Evolutionary conservation across 2,797 vertebrate genomes (phyloP), one percentile per base, ranked within the genome.

Genomic region (Halcyon smyrnensis): DNA sequence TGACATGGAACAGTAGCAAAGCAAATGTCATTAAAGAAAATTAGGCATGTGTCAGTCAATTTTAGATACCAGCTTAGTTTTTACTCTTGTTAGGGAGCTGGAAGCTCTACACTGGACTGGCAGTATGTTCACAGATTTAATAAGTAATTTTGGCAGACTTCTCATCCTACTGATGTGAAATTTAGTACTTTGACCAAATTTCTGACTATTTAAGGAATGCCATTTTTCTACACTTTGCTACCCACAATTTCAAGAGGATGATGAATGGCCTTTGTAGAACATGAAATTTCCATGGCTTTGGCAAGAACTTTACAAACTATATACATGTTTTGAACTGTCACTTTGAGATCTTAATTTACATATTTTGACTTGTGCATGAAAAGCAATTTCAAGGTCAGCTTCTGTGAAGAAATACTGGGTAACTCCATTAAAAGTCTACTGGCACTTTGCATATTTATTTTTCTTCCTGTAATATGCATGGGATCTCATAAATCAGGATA

Each of bases 301-400:
- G 91, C 95, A 95, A 97, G 96, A 97, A 97, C 95, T 97, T 95
- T 97, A 98, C 94, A 94, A 84, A 89, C 91, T 85, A 92, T 82
- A 78, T 83, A 96, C 84, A 93, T 90, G 94, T 97, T 97, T 97
- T 63, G 93, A 97, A 97, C 94, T 95, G 93, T 95, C 96, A 97
- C 95, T 98, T 89, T 93, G 97, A 97, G 97, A 96, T 97, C 95
- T 95, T 95, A 96, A 98, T 98, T 98, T 98, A 96, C 98, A 98
- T 98, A 98, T 96, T 98, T 98, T 97, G 98, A 98, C 98, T 98
- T 98, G 96, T 97, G 97, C 96, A 97, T 96, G 94, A 98, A 98
- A 97, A 97, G 97, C 97, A 97, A 97, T 97, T 98, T 98, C 98
- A 98, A 98, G 98, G 98, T 98, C 98, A 98, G 92, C 95, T 97